phyloP scores from a whole-genome alignment of 2,888 invertebrate species.

The Halocaridina rubra region DNA sequence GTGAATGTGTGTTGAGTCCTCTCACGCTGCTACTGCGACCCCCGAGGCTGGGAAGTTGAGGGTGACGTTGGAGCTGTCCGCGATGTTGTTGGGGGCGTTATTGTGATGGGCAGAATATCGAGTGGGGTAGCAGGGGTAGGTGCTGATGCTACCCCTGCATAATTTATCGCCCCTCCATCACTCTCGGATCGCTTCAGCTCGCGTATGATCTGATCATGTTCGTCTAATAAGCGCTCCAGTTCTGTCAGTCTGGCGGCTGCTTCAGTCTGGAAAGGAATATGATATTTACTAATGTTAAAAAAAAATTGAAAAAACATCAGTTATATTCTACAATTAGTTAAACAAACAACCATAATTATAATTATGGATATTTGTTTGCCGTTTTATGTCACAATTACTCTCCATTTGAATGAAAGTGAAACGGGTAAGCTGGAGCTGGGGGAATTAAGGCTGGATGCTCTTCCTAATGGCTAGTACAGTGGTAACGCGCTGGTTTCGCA shows the following conservation, averaged over 20 bases:
- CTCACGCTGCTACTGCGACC: constrained; percentile 29
- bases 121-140: constrained; percentile 26
- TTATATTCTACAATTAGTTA: too few relatives aligned
- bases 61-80: constrained; percentile 57
- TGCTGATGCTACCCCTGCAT: constrained; percentile 32
- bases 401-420: too few relatives aligned
- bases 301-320: too few relatives aligned
- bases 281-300: too few relatives aligned
- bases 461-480: too few relatives aligned
- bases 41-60: constrained; percentile 36
- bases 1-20: too few relatives aligned
- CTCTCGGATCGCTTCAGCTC: constrained; percentile 61
- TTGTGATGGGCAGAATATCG: constrained; percentile 44
- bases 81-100: constrained; percentile 49
- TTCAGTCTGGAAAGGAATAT: constrained; percentile 45
- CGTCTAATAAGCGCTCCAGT: constrained; percentile 56
- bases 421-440: too few relatives aligned
- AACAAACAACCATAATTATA: too few relatives aligned
- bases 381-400: too few relatives aligned
- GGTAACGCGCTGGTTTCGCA: too few relatives aligned
- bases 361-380: too few relatives aligned
- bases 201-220: constrained; percentile 60
- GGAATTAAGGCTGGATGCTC: too few relatives aligned
- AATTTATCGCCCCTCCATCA: constrained; percentile 50
- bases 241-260: constrained; percentile 55